Evolutionary conservation across 2,797 vertebrate genomes (phyloP).

Genomic region (Platalea minor): DNA sequence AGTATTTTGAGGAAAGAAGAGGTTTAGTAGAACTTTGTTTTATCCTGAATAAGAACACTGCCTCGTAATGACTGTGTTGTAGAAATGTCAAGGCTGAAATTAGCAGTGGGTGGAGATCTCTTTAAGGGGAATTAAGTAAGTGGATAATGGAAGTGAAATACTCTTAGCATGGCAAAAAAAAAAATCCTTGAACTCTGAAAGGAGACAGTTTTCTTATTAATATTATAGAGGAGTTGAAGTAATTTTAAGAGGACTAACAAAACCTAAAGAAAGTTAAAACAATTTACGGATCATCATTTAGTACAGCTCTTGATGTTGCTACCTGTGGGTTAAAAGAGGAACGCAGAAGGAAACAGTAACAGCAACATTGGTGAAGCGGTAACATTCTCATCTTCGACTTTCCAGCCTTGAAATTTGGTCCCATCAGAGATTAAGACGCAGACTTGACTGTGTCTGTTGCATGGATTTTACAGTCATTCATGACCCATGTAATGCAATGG

Average conservation of each 20-base stretch:
- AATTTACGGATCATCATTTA: background rate
- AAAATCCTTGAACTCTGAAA: background rate
- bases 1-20: background rate
- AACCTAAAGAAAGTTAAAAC: background rate
- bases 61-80: background rate
- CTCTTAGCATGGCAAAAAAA: background rate
- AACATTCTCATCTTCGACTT: background rate
- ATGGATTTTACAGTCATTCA: slow-evolving; percentile 56
- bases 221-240: background rate
- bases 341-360: background rate
- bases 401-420: background rate
- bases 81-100: background rate
- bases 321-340: background rate
- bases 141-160: slow-evolving; percentile 14
- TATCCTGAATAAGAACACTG: slow-evolving; percentile 1
- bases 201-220: background rate
- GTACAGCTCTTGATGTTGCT: background rate
- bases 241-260: background rate
- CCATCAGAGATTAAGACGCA: slow-evolving; percentile 64
- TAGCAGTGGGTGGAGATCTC: background rate
- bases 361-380: background rate
- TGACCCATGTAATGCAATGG: background rate
- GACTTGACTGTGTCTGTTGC: background rate
- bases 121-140: background rate
- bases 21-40: background rate